phyloP scores from a whole-genome alignment of 2,797 vertebrate genomes.

The Lithobates pipiens region DNA sequence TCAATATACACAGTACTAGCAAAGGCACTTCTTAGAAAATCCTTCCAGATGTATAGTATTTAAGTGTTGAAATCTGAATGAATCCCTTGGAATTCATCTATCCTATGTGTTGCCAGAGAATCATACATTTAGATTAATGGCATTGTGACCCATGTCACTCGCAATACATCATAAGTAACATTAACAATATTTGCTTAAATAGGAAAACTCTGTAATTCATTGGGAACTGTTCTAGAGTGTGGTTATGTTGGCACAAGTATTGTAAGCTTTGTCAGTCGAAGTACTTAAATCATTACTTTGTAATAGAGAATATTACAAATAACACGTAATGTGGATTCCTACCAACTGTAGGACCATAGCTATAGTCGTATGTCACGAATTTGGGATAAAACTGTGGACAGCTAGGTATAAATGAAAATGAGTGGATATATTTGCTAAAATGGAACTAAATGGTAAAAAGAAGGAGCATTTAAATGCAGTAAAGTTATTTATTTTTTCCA shows the following conservation, averaged over 20 bases:
- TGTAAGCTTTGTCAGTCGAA: conserved; percentile 26
- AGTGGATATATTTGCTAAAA: background rate
- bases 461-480: background rate
- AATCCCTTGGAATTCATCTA: conserved; percentile 46
- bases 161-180: conserved; percentile 49
- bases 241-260: conserved; percentile 31
- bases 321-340: conserved; percentile 23
- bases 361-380: conserved; percentile 17
- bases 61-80: conserved; percentile 49
- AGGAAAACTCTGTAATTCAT: conserved; percentile 15
- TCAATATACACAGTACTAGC: conserved; percentile 9
- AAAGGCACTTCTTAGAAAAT: conserved; percentile 41
- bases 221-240: conserved; percentile 36
- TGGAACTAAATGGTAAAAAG: background rate
- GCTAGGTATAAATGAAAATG: conserved; percentile 1
- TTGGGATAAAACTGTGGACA: conserved; percentile 31
- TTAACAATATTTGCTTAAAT: conserved; percentile 48
- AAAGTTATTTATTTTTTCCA: background rate
- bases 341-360: background rate
- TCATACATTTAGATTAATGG: conserved; percentile 45
- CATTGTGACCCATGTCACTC: conserved; percentile 38
- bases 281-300: conserved; percentile 16
- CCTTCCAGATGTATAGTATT: conserved; percentile 42
- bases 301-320: conserved; percentile 16
- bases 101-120: conserved; percentile 43